Evolutionary conservation across 1,140 invertebrate species (phyloP), one percentile per base, ranked within the genome.

Genomic region (Megathymus violae): DNA sequence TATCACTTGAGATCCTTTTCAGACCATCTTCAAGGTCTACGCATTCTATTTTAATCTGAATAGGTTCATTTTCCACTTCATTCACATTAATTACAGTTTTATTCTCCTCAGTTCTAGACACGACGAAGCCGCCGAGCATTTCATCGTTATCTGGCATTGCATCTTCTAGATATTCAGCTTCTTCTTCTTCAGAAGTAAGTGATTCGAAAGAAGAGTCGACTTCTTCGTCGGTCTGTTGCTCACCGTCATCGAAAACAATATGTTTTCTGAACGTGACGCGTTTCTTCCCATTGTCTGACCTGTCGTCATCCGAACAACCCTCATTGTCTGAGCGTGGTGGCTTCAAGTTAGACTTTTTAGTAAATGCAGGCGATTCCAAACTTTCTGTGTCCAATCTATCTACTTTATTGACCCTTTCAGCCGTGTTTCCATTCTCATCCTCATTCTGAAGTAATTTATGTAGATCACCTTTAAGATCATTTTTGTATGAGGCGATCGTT

Each of bases 171-270:
- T 85, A 88, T 48, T 88, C 78, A 50, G 71, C 67, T 17, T 70
- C 77, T 65, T 84, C 81, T 62, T 86, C 85, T 61, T 87, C 86
- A 14, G 84, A 88, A 62, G 85, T 78, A 19, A 91, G 68, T 2
- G 86, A 88, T 73, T 91, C 86, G 71, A 91, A 91, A 4, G 88
- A 87, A 0, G 85, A 89, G 62, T 86, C 79, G 0, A 72, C 74
- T 67, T 82, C 85, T 50, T 90, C 82, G 34, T 91, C 88, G 13
- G 88, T 90, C 64, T 90, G 88, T 40, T 87, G 76, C 43, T 90
- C 88, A 0, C 88, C 88, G 62, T 90, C 88, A 51, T 90, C 86
- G 62, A 90, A 90, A 22, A 88, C 58, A 5, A 90, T 85, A 16
- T 82, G 82, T 52, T 90, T 90, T 65, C 78, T 79, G 52, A 90